Percentiles rank a stretch among this genome's conserved stretches.
phyloP scores from a whole-genome alignment of 2,797 vertebrate species.

The Aeoliscus strigatus region DNA sequence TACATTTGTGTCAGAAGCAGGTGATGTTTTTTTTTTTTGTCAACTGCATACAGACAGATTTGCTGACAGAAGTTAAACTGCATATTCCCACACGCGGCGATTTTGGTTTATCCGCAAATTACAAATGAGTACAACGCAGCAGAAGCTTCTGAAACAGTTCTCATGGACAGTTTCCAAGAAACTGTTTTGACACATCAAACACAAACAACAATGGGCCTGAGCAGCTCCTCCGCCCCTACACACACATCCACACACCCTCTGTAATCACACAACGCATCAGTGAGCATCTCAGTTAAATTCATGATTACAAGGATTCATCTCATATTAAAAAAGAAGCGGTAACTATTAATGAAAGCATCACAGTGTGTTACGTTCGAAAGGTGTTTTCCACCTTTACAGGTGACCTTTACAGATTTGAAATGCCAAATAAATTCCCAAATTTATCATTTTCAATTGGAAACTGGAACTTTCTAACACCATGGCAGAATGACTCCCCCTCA shows the following conservation, averaged over 20 bases:
- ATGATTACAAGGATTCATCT: conserved; percentile 17
- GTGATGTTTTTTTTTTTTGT: too few relatives aligned
- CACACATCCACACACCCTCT: too few relatives aligned
- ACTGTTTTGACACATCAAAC: conserved; percentile 30
- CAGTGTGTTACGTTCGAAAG: neutral
- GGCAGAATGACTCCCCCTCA: too few relatives aligned
- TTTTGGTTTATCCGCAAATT: too few relatives aligned
- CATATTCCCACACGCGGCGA: too few relatives aligned
- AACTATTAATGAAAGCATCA: conserved; percentile 13
- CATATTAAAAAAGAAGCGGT: conserved; percentile 13
- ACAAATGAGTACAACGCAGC: too few relatives aligned
- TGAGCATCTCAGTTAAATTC: conserved; percentile 7
- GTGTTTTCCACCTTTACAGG: too few relatives aligned
- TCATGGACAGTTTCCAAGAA: conserved; percentile 5
- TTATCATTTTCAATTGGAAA: too few relatives aligned
- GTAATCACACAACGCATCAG: conserved; percentile 20
- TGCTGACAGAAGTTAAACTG: conserved; percentile 17
- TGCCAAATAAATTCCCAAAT: too few relatives aligned
- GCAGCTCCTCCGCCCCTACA: conserved; percentile 9
- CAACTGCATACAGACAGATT: conserved; percentile 17
- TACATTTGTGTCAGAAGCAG: conserved; percentile 1
- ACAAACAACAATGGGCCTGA: conserved; percentile 14
- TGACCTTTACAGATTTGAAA: too few relatives aligned
- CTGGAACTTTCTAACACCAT: too few relatives aligned
- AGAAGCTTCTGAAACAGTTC: too few relatives aligned